Base-by-base conservation (phyloP, 1,140 invertebrate genomes). In the Drosophila tsacasi region DNA sequence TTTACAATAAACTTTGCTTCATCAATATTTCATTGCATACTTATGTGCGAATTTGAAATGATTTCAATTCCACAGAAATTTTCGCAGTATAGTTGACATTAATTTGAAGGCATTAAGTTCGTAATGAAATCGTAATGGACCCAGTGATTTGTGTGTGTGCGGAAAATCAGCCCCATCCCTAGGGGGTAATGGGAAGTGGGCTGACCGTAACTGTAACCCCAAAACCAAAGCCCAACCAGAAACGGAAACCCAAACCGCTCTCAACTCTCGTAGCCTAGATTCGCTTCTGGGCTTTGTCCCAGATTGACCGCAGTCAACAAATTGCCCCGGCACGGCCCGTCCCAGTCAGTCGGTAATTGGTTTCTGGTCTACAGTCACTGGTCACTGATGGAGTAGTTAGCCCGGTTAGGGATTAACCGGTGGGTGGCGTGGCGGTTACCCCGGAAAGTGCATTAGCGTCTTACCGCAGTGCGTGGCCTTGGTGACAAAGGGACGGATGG, bases 401-500 rank as follows among this genome's bases (percentile, higher is more conserved):
- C 44, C 40, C 10, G 13, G 13, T 25, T 30, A 27, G 23, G 15
- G 65, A 62, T 63, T 57, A 40, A 8, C 17, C 39, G n/a, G 57
- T 15, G 57, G 17, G 12, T 25, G 4, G n/a, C n/a, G n/a, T n/a
- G n/a, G n/a, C n/a, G n/a, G 2, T 13, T 21, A 9, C 49, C 23
- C n/a, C 9, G 58, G 35, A 3, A 25, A 25, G 6, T 58, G 17
- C 25, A 23, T 57, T 25, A 25, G 15, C 9, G 5, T 21, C 91
- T 92, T 92, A 93, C 92, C 92, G 71, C 92, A 92, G 69, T 92
- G 87, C 77, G 83, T 92, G 82, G 77, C 83, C 84, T 91, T 93
- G 68, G 91, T 92, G 44, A 91, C 91, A 61, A 92, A 92, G 58
- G 91, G 91, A 40, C 91, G 83, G 46, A 92, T 92, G 50, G 83